A percentile compares a stretch with the other conserved stretches of the same genome.
phyloP scores from a whole-genome alignment of 1,140 invertebrate species.

The Caenorhabditis brenneri region DNA sequence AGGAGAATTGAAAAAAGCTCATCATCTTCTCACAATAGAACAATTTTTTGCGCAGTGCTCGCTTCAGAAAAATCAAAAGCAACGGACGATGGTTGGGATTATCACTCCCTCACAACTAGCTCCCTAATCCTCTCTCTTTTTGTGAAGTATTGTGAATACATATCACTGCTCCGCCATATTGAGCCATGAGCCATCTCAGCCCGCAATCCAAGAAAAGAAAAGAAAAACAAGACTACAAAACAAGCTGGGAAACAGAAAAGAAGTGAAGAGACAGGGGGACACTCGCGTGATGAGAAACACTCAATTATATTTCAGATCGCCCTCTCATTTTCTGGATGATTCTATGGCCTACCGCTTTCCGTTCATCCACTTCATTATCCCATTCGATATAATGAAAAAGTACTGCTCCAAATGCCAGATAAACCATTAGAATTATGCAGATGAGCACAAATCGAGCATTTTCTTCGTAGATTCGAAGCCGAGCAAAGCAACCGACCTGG shows the following conservation, averaged over 20 bases:
- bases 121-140: not conserved
- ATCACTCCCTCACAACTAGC: constrained; percentile 22
- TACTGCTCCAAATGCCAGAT: constrained; percentile 41
- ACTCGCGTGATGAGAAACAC: constrained; percentile 17
- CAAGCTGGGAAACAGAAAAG: not conserved
- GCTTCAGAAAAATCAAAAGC: not conserved
- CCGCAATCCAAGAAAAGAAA: not conserved
- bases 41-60: not conserved
- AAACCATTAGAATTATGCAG: constrained; percentile 34
- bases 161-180: constrained; percentile 24
- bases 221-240: not conserved
- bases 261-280: not conserved
- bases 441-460: constrained; percentile 51
- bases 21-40: constrained; percentile 13
- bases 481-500: constrained; percentile 54
- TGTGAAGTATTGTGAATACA: not conserved
- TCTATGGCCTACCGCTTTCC: constrained; percentile 13
- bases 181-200: not conserved
- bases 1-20: not conserved
- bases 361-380: constrained; percentile 44
- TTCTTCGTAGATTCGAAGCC: constrained; percentile 49
- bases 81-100: not conserved
- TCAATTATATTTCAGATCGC: not conserved
- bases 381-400: constrained; percentile 43
- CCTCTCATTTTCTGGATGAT: not conserved